Conservation (phyloP, 2,888 invertebrate species). For the Standfussiana lucernea region DNA sequence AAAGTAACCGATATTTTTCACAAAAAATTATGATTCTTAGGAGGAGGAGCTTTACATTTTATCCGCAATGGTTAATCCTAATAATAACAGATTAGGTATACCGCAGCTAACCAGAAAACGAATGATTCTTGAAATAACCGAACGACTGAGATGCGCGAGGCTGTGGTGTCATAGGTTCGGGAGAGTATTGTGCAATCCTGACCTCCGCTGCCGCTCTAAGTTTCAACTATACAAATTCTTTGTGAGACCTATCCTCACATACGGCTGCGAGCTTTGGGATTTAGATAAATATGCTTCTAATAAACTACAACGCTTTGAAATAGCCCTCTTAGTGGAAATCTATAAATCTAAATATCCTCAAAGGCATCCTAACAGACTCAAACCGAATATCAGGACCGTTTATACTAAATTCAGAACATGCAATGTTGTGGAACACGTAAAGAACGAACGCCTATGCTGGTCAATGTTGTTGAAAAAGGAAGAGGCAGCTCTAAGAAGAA, state of each 20-base stretch:
- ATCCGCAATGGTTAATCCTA: constrained; percentile 57
- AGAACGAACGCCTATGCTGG: constrained; percentile 75
- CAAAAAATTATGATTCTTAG: constrained; percentile 34
- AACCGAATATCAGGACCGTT: constrained; percentile 67
- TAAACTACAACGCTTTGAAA: constrained; percentile 75
- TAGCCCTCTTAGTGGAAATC: constrained; percentile 73
- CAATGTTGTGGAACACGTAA: constrained; percentile 72
- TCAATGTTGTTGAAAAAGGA: constrained; percentile 70
- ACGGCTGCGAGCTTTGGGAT: constrained; percentile 81
- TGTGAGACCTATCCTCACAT: constrained; percentile 79
- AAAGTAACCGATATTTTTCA: not conserved
- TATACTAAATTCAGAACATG: constrained; percentile 69
- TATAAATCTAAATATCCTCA: constrained; percentile 77
- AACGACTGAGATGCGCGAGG: constrained; percentile 76
- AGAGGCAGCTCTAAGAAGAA: constrained; percentile 63
- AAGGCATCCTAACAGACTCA: constrained; percentile 72
- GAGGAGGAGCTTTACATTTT: not conserved
- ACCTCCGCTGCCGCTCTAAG: constrained; percentile 70
- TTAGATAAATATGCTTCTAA: constrained; percentile 64
- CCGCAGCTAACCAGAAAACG: constrained; percentile 66
- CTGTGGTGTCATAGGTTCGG: constrained; percentile 76
- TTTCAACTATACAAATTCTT: constrained; percentile 77
- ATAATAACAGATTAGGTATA: constrained; percentile 64
- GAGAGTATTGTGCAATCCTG: constrained; percentile 69
- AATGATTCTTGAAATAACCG: constrained; percentile 72